Conservation (phyloP, 1,140 invertebrate genomes). For the Psilanteris sp. region DNA sequence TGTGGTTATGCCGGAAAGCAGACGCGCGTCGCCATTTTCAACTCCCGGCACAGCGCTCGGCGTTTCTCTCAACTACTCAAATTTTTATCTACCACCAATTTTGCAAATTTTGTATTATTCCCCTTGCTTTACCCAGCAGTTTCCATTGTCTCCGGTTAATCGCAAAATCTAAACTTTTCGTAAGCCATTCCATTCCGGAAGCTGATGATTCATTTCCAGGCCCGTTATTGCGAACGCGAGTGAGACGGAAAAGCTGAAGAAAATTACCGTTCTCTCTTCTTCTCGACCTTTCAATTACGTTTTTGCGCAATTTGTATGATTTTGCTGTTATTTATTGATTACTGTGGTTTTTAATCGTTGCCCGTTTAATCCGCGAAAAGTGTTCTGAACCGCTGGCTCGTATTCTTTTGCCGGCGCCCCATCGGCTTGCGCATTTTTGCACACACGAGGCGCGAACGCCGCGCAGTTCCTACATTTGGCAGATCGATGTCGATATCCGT, state of each 20-base stretch:
- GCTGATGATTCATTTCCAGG: conserved; percentile 26
- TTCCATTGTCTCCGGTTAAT: not conserved
- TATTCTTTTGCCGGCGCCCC: conserved; percentile 16
- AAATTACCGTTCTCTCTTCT: too few species aligned
- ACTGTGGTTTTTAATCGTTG: not conserved
- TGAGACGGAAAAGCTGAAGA: not conserved
- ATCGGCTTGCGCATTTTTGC: conserved; percentile 33
- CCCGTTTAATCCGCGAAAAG: not conserved
- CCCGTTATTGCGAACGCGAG: conserved; percentile 5
- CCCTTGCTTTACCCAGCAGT: too few species aligned
- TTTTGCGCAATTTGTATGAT: not conserved
- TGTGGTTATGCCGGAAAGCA: conserved; percentile 69
- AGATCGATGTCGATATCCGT: conserved; percentile 32
- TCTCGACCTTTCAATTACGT: not conserved
- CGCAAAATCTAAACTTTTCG: not conserved
- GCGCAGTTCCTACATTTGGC: conserved; percentile 21
- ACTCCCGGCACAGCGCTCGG: conserved; percentile 57
- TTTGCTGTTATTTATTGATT: too few species aligned
- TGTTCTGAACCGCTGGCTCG: not conserved
- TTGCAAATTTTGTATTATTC: too few species aligned
- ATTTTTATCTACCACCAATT: too few species aligned
- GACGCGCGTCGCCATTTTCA: conserved; percentile 78
- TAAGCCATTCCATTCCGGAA: conserved; percentile 30
- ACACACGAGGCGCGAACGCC: conserved; percentile 18
- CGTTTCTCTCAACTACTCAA: too few species aligned